These are phyloP conservation scores for Hippocampus mohnikei DNA, from an alignment of 2,113 vertebrate species.

Conservation along the genomic window DNA sequence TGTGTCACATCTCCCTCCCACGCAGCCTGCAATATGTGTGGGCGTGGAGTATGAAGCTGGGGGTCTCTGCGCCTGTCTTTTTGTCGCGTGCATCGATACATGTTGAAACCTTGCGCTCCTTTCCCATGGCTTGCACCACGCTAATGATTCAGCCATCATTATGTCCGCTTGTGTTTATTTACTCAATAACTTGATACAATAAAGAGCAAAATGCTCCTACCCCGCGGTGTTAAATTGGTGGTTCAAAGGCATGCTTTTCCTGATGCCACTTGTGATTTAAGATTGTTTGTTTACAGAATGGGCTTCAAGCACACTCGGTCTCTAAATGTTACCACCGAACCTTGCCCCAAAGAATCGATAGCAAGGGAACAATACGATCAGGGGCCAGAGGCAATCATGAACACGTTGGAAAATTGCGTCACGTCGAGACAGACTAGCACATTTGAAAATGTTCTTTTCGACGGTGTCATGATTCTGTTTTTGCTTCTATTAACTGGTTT, in stretches of 20 bases:
- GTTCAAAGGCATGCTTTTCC: conserved; percentile 31
- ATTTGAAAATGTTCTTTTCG: neutral
- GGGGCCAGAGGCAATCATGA: conserved; percentile 49
- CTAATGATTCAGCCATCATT: conserved; percentile 1
- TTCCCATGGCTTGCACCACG: neutral
- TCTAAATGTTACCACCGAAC: conserved; percentile 24
- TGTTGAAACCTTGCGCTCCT: conserved; percentile 5
- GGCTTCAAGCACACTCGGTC: conserved; percentile 15
- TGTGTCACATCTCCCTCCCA: conserved; percentile 56
- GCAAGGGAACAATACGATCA: conserved; percentile 48
- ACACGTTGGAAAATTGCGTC: conserved; percentile 31
- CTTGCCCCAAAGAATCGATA: conserved; percentile 48
- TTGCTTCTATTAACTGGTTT: no score
- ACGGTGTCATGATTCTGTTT: no score
- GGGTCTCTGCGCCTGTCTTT: conserved; percentile 51
- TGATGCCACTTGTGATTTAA: conserved; percentile 16
- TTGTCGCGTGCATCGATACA: conserved; percentile 46
- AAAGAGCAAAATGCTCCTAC: neutral
- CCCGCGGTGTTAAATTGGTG: neutral
- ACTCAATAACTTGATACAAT: neutral
- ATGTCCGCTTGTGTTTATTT: conserved; percentile 1
- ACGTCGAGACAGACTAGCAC: conserved; percentile 26
- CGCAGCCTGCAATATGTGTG: conserved; percentile 49
- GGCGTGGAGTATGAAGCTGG: conserved; percentile 46
- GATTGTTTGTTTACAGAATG: conserved; percentile 8